Evolutionary conservation across 1,140 invertebrate genomes (phyloP).

Genomic region (Helicoverpa zea): DNA sequence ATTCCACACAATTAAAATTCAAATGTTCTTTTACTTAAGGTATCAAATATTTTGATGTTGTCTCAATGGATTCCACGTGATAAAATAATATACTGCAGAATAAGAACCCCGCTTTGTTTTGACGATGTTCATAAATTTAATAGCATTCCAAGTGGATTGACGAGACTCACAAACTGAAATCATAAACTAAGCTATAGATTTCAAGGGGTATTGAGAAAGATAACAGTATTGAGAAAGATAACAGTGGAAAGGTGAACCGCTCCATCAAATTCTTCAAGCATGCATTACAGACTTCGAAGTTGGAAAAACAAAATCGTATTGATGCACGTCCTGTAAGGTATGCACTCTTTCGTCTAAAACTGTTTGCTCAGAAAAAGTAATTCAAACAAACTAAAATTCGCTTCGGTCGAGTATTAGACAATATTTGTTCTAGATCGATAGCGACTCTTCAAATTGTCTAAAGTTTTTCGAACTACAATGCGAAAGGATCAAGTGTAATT

Average conservation of each 20-base stretch:
- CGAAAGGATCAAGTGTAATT: conserved; percentile 47
- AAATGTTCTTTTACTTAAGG: too few species aligned
- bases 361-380: conserved; percentile 47
- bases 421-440: conserved; percentile 64
- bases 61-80: background rate
- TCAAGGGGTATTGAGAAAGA: conserved; percentile 47
- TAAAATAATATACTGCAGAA: conserved; percentile 20
- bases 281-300: conserved; percentile 28
- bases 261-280: conserved; percentile 19
- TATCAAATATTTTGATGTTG: background rate
- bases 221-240: conserved; percentile 46
- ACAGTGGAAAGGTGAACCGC: conserved; percentile 13
- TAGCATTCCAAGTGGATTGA: conserved; percentile 56
- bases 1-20: too few species aligned
- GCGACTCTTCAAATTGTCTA: conserved; percentile 54
- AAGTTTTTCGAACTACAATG: conserved; percentile 47
- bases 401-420: conserved; percentile 51
- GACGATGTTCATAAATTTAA: conserved; percentile 62
- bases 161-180: conserved; percentile 55
- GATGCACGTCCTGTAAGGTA: background rate
- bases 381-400: conserved; percentile 31
- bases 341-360: conserved; percentile 24
- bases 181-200: conserved; percentile 59
- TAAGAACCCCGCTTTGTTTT: conserved; percentile 45
- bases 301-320: conserved; percentile 32